These are phyloP conservation scores for Melanotus villosus DNA, from an alignment of 2,888 invertebrate species.

Conservation along the genomic window DNA sequence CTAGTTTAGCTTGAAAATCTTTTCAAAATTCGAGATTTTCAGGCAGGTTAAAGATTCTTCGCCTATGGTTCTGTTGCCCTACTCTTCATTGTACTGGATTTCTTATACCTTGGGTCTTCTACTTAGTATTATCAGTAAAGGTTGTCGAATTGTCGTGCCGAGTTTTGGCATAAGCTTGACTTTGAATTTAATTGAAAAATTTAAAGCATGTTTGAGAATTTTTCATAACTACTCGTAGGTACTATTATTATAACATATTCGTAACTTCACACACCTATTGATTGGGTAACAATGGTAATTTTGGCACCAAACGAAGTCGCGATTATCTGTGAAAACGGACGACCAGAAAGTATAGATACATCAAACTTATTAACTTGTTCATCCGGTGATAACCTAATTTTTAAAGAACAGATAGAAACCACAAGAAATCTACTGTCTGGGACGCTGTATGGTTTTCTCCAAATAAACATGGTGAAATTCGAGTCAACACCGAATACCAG, in stretches of 20 bases:
- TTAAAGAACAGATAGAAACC: neutral
- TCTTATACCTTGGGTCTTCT: constrained; percentile 54
- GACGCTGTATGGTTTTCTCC: constrained; percentile 63
- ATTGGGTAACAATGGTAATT: constrained; percentile 40
- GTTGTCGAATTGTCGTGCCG: constrained; percentile 55
- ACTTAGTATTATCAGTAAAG: constrained; percentile 51
- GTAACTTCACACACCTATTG: neutral
- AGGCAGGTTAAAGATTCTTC: too few species aligned
- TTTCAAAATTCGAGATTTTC: too few species aligned
- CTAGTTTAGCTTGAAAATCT: too few species aligned
- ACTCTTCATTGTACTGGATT: constrained; percentile 59
- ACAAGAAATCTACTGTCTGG: neutral
- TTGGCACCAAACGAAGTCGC: constrained; percentile 56
- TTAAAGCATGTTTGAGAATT: constrained; percentile 52
- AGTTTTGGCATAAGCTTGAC: constrained; percentile 52
- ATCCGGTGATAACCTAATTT: neutral
- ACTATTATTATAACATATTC: too few species aligned
- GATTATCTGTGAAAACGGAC: constrained; percentile 56
- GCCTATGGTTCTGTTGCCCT: too few species aligned
- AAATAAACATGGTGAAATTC: constrained; percentile 70
- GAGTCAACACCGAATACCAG: constrained; percentile 65
- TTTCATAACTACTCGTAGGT: neutral
- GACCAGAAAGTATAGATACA: constrained; percentile 57
- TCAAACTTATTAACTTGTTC: neutral
- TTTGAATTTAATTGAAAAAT: constrained; percentile 58